A percentile compares a stretch with the other conserved stretches of the same genome.
phyloP scores from a whole-genome alignment of 2,113 vertebrate species.

The Enhydra lutris region DNA sequence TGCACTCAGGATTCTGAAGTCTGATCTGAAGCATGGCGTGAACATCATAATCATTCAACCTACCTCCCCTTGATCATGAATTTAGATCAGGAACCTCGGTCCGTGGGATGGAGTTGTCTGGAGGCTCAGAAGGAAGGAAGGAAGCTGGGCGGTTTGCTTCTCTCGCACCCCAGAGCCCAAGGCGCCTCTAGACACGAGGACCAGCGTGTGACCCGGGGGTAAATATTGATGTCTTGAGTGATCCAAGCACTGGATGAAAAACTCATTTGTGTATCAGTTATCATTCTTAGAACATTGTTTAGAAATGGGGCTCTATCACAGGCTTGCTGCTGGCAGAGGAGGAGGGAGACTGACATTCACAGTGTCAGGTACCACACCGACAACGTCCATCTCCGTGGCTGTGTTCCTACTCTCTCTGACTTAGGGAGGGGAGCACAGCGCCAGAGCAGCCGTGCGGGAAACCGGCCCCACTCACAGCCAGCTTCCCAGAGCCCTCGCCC shows the following conservation, averaged over 20 bases:
- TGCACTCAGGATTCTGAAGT: not conserved
- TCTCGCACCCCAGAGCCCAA: not conserved
- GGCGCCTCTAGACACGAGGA: not conserved
- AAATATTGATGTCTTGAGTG: not conserved
- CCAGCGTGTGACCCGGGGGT: fast-evolving
- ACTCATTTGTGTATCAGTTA: not conserved
- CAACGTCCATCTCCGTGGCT: fast-evolving
- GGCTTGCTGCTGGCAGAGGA: not conserved
- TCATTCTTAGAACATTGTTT: not conserved
- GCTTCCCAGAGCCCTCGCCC: not conserved
- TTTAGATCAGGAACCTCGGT: not conserved
- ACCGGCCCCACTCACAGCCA: not conserved
- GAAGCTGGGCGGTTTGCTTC: not conserved
- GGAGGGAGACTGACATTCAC: not conserved
- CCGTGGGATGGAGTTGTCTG: not conserved
- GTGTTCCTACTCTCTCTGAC: fast-evolving
- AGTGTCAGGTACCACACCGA: not conserved
- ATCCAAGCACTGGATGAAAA: not conserved
- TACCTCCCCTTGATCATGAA: not conserved
- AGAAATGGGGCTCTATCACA: not conserved
- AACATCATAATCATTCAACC: not conserved
- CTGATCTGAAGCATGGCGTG: not conserved
- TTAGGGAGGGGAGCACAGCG: not conserved
- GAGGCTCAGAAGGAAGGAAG: not conserved
- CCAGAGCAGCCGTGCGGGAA: not conserved